phyloP scores from a whole-genome alignment of 2,888 invertebrate genomes.

The Chymomyza fuscimana region DNA sequence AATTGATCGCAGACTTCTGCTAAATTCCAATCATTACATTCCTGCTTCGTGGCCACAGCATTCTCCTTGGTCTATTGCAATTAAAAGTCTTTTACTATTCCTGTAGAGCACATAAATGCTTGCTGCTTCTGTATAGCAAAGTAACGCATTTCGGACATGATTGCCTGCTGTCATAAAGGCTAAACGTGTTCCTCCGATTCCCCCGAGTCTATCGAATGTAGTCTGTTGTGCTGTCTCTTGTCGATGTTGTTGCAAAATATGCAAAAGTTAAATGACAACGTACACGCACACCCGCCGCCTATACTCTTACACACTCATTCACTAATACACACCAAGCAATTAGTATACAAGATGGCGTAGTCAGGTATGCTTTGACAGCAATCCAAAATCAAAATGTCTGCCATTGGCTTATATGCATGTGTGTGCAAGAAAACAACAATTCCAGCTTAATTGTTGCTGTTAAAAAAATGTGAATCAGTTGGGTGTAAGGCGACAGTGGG shows the following conservation, averaged over 20 bases:
- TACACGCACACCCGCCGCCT: slow-evolving; percentile 2
- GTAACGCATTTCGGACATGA: slow-evolving; percentile 53
- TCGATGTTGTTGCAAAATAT: slow-evolving; percentile 27
- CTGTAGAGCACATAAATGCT: background rate
- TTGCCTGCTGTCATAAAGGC: slow-evolving; percentile 70
- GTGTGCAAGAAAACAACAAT: slow-evolving; percentile 35
- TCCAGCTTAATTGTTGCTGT: slow-evolving; percentile 67
- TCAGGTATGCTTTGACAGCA: slow-evolving; percentile 30
- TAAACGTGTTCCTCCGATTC: slow-evolving; percentile 58
- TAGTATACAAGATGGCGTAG: slow-evolving; percentile 54
- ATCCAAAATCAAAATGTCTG: slow-evolving; percentile 11
- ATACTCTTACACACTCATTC: slow-evolving; percentile 26
- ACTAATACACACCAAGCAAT: slow-evolving; percentile 49
- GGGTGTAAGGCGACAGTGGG: too few species aligned
- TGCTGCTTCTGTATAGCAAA: background rate
- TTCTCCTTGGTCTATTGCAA: too few species aligned
- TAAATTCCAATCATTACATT: background rate
- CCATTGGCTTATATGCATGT: background rate
- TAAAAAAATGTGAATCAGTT: slow-evolving; percentile 10
- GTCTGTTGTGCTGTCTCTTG: too few species aligned
- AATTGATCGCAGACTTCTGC: slow-evolving; percentile 23
- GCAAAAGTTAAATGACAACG: slow-evolving; percentile 52
- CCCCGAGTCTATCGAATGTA: background rate
- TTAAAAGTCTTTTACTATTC: background rate
- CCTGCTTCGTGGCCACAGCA: too few species aligned